Evolutionary conservation across 1,140 invertebrate genomes (phyloP).

Genomic region (Danaus plexippus): DNA sequence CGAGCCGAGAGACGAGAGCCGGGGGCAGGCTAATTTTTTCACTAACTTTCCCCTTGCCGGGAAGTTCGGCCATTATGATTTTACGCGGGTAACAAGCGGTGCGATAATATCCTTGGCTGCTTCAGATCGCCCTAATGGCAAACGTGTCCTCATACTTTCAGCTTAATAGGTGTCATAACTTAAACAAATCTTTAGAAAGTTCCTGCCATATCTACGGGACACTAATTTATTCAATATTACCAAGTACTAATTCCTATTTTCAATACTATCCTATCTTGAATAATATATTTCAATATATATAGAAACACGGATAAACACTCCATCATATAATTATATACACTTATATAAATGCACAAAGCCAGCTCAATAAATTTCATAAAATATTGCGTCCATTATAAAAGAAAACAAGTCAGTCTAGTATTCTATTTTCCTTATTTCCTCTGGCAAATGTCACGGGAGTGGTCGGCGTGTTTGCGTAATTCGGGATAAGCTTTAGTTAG

Average conservation of each 20-base stretch:
- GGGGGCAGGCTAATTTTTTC: constrained; percentile 59
- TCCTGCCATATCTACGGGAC: constrained; percentile 10
- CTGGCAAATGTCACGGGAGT: constrained; percentile 39
- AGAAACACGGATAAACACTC: no score
- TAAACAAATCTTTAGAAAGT: constrained; percentile 55
- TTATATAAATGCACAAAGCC: no score
- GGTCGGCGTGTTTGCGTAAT: constrained; percentile 51
- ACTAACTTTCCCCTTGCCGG: constrained; percentile 63
- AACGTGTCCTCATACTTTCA: constrained; percentile 65
- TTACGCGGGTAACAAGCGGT: constrained; percentile 73
- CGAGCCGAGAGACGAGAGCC: constrained; percentile 35
- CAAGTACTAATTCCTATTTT: no score
- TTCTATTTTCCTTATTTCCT: constrained; percentile 15
- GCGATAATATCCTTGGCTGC: constrained; percentile 69
- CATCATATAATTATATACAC: no score
- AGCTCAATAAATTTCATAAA: no score
- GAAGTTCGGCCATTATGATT: constrained; percentile 73
- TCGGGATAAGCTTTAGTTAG: constrained; percentile 47
- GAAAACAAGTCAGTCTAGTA: no score
- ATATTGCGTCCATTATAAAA: no score
- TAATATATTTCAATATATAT: no score
- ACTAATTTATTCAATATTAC: background rate
- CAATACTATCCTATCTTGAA: no score
- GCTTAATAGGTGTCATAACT: constrained; percentile 70
- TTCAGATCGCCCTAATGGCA: constrained; percentile 54